phyloP scores from a whole-genome alignment of 2,113 vertebrate species.

The Myocastor coypus region DNA sequence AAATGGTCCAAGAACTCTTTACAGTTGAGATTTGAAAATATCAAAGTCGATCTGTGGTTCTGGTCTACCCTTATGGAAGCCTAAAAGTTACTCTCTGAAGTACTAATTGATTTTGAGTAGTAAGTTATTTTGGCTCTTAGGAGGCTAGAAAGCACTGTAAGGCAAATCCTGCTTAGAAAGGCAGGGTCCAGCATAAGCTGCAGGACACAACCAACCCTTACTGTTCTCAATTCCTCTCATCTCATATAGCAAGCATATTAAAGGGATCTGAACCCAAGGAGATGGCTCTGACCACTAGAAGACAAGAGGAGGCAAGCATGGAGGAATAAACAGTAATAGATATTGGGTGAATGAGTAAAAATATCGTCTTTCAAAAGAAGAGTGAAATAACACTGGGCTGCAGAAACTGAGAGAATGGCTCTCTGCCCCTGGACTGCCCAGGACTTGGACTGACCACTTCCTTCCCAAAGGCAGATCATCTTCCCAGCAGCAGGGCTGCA shows the following conservation, averaged over 20 bases:
- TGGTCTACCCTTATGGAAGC: constrained; percentile 28
- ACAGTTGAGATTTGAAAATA: background rate
- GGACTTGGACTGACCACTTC: background rate
- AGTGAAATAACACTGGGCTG: background rate
- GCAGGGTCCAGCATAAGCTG: constrained; percentile 16
- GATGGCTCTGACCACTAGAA: background rate
- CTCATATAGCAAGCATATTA: constrained; percentile 1
- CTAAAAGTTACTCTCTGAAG: constrained; percentile 29
- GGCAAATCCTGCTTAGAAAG: constrained; percentile 68
- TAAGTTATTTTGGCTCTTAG: constrained; percentile 38
- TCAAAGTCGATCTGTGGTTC: constrained; percentile 42
- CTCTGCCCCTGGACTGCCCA: background rate
- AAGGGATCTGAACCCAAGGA: background rate
- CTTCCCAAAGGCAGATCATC: background rate
- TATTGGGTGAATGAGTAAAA: constrained; percentile 30
- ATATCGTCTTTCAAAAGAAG: background rate
- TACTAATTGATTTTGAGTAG: constrained; percentile 64
- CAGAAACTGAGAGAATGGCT: background rate
- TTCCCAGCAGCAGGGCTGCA: background rate
- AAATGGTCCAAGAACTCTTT: background rate
- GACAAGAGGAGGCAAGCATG: constrained; percentile 16
- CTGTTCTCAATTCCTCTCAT: constrained; percentile 52
- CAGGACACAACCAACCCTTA: background rate
- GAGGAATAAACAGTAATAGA: constrained; percentile 58
- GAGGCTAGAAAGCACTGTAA: background rate